These are phyloP conservation scores for Bos indicus DNA, from an alignment of 2,113 vertebrate genomes.

Conservation along the genomic window DNA sequence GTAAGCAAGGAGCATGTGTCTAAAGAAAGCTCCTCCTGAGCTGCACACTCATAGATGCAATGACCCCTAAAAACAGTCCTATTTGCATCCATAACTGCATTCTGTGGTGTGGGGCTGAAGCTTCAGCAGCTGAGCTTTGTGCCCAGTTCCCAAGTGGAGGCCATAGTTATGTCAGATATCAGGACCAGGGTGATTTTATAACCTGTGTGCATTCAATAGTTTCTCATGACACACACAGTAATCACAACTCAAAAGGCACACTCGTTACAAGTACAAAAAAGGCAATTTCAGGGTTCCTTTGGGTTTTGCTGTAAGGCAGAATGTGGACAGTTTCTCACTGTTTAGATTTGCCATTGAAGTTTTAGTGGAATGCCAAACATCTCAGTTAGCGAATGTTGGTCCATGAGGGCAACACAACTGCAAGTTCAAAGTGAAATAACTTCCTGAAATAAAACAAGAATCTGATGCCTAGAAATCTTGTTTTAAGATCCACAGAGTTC, in stretches of 20 bases:
- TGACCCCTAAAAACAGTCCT: neutral
- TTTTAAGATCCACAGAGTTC: neutral
- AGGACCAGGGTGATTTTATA: neutral
- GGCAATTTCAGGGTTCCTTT: conserved; percentile 26
- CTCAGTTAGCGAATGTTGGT: neutral
- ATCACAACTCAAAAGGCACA: neutral
- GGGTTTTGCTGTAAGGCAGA: neutral
- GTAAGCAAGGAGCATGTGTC: neutral
- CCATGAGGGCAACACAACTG: neutral
- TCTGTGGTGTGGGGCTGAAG: neutral
- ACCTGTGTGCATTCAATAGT: neutral
- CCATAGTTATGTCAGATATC: neutral
- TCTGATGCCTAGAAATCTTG: neutral
- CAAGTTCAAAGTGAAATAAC: neutral
- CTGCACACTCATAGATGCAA: neutral
- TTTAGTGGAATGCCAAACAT: conserved; percentile 10
- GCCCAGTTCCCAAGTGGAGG: neutral
- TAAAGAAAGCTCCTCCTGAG: neutral
- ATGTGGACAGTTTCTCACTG: conserved; percentile 4
- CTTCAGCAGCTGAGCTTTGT: neutral
- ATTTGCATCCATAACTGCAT: neutral
- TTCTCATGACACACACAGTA: neutral
- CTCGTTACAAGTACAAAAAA: conserved; percentile 4
- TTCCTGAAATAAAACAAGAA: neutral
- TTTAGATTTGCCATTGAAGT: conserved; percentile 22